Conservation (phyloP, 2,888 invertebrate genomes). For the Acanthococcus lagerstroemiae region DNA sequence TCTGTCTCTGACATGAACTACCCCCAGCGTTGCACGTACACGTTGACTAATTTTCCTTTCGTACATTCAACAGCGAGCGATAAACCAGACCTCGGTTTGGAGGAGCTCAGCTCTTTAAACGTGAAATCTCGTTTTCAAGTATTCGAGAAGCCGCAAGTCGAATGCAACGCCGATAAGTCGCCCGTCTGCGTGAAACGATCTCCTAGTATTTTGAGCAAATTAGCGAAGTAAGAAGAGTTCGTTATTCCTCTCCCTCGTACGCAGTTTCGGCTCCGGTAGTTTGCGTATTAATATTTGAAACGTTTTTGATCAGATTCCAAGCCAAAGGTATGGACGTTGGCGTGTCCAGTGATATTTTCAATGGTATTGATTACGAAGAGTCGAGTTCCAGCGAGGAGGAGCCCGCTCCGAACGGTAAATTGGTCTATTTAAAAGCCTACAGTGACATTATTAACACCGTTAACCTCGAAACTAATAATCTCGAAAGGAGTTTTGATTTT, state of each 20-base stretch:
- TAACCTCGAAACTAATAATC: too few species aligned
- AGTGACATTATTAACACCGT: too few species aligned
- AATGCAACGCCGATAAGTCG: conserved; percentile 45
- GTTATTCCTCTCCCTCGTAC: too few species aligned
- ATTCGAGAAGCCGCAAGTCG: conserved; percentile 56
- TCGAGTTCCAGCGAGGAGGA: conserved; percentile 58
- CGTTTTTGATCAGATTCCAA: conserved; percentile 58
- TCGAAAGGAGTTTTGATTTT: too few species aligned
- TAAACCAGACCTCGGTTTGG: conserved; percentile 73
- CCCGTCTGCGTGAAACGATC: conserved; percentile 54
- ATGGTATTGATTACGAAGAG: conserved; percentile 61
- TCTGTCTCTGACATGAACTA: too few species aligned
- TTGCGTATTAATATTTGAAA: too few species aligned
- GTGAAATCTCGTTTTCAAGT: conserved; percentile 76
- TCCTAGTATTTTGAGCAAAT: conserved; percentile 64
- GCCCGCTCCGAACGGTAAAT: background rate
- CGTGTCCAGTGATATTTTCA: conserved; percentile 62
- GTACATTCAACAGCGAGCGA: conserved; percentile 77
- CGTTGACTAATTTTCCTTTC: too few species aligned
- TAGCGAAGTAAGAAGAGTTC: conserved; percentile 55
- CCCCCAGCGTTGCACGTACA: too few species aligned
- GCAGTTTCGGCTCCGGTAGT: too few species aligned
- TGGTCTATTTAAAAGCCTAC: too few species aligned
- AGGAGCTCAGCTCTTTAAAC: conserved; percentile 68
- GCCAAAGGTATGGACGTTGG: conserved; percentile 73